phyloP scores from a whole-genome alignment of 2,113 vertebrate species.

The Panthera tigris region DNA sequence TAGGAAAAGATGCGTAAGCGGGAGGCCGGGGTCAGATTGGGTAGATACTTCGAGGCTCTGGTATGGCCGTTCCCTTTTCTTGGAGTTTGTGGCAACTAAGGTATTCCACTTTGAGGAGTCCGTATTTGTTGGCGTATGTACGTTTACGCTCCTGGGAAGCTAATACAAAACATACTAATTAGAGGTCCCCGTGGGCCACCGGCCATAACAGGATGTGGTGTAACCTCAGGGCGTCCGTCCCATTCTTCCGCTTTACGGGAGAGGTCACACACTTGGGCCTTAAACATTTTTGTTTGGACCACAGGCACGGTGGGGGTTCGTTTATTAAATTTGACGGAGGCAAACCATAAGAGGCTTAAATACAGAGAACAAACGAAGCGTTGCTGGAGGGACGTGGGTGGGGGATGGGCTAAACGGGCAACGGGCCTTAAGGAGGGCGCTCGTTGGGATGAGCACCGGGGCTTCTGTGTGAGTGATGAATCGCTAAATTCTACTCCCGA shows the following conservation, averaged over 20 bases:
- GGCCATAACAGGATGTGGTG: background rate
- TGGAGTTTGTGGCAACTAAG: background rate
- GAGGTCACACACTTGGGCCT: background rate
- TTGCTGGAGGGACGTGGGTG: too few relatives aligned
- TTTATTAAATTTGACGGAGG: background rate
- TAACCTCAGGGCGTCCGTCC: background rate
- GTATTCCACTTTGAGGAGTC: constrained; percentile 11
- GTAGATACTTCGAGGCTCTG: background rate
- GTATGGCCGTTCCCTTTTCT: background rate
- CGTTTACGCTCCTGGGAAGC: background rate
- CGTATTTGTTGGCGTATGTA: background rate
- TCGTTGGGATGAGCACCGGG: too few relatives aligned
- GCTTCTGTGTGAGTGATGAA: too few relatives aligned
- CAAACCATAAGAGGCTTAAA: too few relatives aligned
- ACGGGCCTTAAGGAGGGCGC: too few relatives aligned
- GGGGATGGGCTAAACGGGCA: too few relatives aligned
- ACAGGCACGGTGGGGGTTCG: background rate
- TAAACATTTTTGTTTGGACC: background rate
- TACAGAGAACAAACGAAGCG: too few relatives aligned
- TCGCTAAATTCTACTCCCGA: too few relatives aligned
- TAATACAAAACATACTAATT: background rate
- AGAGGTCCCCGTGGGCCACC: background rate
- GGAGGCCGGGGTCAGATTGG: background rate
- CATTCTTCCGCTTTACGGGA: background rate
- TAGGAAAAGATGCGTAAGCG: background rate